A percentile compares a stretch with the other conserved stretches of the same genome.
Evolutionary conservation across 2,797 vertebrate species (phyloP).

Genomic region (Sebastes iracundus): DNA sequence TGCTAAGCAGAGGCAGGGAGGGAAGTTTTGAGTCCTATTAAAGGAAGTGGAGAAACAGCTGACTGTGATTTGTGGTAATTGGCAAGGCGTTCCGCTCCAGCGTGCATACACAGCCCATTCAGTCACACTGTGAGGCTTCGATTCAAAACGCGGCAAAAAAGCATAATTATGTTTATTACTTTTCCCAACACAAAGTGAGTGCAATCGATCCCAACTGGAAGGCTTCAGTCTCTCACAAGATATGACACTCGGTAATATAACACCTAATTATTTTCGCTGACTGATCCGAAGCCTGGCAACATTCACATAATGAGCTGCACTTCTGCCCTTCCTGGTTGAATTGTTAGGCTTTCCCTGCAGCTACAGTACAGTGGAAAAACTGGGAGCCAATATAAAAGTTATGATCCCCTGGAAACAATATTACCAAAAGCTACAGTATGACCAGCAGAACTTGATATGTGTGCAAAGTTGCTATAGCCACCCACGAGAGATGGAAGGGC

Average conservation of each 20-base stretch:
- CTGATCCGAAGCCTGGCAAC: constrained; percentile 60
- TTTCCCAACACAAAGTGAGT: constrained; percentile 61
- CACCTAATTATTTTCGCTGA: constrained; percentile 80
- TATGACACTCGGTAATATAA: constrained; percentile 69
- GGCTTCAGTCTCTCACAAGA: constrained; percentile 65
- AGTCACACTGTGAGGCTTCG: constrained; percentile 72
- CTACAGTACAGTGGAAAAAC: constrained; percentile 33
- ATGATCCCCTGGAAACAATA: not conserved
- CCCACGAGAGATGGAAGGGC: not conserved
- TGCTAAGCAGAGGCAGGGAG: constrained; percentile 56
- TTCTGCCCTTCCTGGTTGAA: constrained; percentile 44
- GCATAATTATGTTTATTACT: constrained; percentile 81
- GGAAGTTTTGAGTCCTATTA: constrained; percentile 63
- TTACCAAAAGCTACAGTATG: not conserved
- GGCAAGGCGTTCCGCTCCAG: constrained; percentile 73
- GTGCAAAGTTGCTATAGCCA: not conserved
- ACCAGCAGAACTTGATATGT: not conserved
- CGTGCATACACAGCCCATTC: constrained; percentile 61
- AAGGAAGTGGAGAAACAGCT: constrained; percentile 70
- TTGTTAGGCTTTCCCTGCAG: constrained; percentile 36
- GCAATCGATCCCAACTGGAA: constrained; percentile 71
- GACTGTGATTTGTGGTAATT: constrained; percentile 82
- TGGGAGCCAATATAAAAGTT: not conserved
- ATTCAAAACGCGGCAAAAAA: constrained; percentile 76
- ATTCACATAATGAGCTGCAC: constrained; percentile 71